Evolutionary conservation across 2,888 invertebrate genomes (phyloP).

Genomic region (Thereva unica): DNA sequence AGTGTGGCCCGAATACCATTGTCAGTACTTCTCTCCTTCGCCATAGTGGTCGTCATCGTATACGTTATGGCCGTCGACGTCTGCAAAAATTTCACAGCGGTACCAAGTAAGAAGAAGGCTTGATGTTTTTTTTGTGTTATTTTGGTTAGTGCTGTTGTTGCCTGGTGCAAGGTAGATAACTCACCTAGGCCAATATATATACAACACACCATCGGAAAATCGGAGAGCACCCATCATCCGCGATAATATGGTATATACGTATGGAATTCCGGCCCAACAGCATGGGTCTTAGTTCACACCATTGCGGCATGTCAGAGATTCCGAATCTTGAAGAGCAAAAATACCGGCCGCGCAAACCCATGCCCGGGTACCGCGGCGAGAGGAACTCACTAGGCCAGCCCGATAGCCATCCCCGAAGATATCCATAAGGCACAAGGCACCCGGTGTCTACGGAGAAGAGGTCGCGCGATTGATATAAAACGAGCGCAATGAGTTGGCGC

Average conservation of each 20-base stretch:
- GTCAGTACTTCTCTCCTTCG: no score
- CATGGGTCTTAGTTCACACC: slow-evolving; percentile 17
- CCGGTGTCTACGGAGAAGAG: no score
- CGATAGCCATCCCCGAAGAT: background rate
- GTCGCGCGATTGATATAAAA: slow-evolving; percentile 22
- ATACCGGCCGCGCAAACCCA: slow-evolving; percentile 8
- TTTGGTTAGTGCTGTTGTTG: background rate
- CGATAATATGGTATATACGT: slow-evolving; percentile 1
- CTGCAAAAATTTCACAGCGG: slow-evolving; percentile 25
- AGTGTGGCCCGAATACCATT: slow-evolving; percentile 27
- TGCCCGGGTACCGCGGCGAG: background rate
- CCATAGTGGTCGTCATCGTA: no score
- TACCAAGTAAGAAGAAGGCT: slow-evolving; percentile 9
- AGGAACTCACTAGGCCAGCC: background rate
- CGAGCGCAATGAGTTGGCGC: slow-evolving; percentile 17
- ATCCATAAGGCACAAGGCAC: slow-evolving; percentile 18
- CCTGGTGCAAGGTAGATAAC: background rate
- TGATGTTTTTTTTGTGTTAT: slow-evolving; percentile 18
- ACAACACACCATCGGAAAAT: background rate
- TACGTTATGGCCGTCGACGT: background rate
- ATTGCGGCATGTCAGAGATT: slow-evolving; percentile 15
- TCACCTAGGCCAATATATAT: background rate
- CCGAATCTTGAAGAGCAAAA: slow-evolving; percentile 14
- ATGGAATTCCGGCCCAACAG: background rate
- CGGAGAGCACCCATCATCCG: slow-evolving; percentile 4